Conservation (phyloP, 2,888 invertebrate genomes). For the Stomorhina lunata region DNA sequence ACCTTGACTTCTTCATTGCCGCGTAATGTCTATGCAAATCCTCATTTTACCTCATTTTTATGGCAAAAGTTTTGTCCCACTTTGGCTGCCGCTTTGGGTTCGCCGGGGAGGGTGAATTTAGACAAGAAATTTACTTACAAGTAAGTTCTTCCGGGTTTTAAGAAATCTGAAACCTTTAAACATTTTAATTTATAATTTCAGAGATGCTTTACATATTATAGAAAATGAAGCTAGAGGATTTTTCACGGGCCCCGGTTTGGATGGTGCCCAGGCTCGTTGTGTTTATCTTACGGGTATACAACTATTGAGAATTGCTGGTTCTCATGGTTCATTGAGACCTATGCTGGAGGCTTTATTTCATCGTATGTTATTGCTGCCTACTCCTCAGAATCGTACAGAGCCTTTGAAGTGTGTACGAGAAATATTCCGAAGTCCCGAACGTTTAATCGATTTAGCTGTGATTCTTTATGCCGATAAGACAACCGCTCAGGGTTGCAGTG, state of each 20-base stretch:
- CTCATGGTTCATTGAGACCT: conserved; percentile 91
- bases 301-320: conserved; percentile 92
- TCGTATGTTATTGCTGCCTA: conserved; percentile 93
- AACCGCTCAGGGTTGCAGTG: conserved; percentile 84
- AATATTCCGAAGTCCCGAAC: conserved; percentile 85
- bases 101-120: conserved; percentile 85
- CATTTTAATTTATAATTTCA: conserved; percentile 55
- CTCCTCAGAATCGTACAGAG: conserved; percentile 91
- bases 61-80: conserved; percentile 97
- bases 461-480: conserved; percentile 85
- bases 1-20: conserved; percentile 91
- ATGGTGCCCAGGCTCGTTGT: conserved; percentile 92
- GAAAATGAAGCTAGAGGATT: conserved; percentile 80
- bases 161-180: neutral
- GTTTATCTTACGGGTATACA: conserved; percentile 94
- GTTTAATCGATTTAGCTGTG: conserved; percentile 85
- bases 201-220: conserved; percentile 79
- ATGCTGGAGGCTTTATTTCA: conserved; percentile 96
- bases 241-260: conserved; percentile 82
- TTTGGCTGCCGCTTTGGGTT: conserved; percentile 91
- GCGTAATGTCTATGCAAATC: conserved; percentile 89
- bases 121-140: conserved; percentile 89
- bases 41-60: conserved; percentile 91
- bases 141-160: conserved; percentile 76
- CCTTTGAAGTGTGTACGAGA: conserved; percentile 91